These are phyloP conservation scores for Eumerus sabulonum DNA, from an alignment of 2,888 invertebrate genomes.

Conservation along the genomic window DNA sequence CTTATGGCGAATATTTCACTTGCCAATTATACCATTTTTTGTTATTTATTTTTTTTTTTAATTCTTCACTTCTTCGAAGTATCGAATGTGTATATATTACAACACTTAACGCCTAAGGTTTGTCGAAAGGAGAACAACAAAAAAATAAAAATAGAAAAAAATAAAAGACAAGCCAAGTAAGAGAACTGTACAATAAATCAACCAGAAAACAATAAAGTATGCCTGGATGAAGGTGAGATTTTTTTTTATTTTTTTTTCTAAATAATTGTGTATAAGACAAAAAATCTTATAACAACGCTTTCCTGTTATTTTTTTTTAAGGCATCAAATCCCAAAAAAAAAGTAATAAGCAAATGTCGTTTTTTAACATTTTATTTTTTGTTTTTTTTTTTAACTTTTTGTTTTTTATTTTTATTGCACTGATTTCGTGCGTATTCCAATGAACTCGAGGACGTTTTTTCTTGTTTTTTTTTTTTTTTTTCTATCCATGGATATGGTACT, in stretches of 20 bases:
- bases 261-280: conserved; percentile 44
- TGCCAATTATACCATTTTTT: too few species aligned
- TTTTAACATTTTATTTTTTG: conserved; percentile 64
- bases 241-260: conserved; percentile 59
- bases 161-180: too few species aligned
- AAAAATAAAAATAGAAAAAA: too few species aligned
- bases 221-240: conserved; percentile 68
- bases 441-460: conserved; percentile 36
- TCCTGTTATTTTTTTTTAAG: conserved; percentile 29
- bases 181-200: conserved; percentile 39
- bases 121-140: too few species aligned
- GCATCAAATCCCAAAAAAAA: conserved; percentile 15
- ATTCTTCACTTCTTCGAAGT: too few species aligned
- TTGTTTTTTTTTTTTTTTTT: conserved; percentile 49
- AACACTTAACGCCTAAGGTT: too few species aligned
- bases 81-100: too few species aligned
- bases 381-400: conserved; percentile 70
- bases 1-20: too few species aligned
- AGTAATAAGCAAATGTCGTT: conserved; percentile 9
- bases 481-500: conserved; percentile 18
- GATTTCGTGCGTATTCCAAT: conserved; percentile 57
- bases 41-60: too few species aligned
- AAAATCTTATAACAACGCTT: conserved; percentile 43
- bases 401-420: too few species aligned
- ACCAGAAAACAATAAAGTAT: conserved; percentile 51